Evolutionary conservation across 2,888 invertebrate genomes (phyloP).

Genomic region (Caenorhabditis sp.): DNA sequence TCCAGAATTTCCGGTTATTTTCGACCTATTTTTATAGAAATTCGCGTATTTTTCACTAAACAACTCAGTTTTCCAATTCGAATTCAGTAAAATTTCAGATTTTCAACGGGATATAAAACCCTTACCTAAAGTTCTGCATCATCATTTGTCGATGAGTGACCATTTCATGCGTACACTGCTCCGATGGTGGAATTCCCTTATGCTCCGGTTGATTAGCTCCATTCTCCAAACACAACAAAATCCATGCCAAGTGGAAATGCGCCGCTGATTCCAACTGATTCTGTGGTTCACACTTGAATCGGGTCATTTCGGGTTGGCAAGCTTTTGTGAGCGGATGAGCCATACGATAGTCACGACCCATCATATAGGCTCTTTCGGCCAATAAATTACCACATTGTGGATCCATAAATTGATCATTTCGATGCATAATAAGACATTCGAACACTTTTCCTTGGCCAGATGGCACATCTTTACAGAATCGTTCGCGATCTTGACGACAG

Average conservation of each 20-base stretch:
- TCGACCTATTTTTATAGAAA: too few relatives aligned
- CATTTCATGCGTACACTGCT: conserved; percentile 87
- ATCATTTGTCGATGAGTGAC: conserved; percentile 84
- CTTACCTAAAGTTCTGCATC: conserved; percentile 83
- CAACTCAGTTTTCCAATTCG: not conserved
- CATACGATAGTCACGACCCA: conserved; percentile 88
- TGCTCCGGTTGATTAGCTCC: conserved; percentile 68
- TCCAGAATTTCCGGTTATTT: too few relatives aligned
- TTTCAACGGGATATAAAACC: not conserved
- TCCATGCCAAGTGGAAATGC: conserved; percentile 73
- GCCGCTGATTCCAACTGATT: conserved; percentile 75
- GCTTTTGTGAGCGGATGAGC: conserved; percentile 82
- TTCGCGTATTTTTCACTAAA: too few relatives aligned
- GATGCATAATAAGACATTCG: conserved; percentile 65
- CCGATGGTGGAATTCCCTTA: conserved; percentile 71
- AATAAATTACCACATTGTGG: conserved; percentile 83
- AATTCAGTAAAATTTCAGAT: not conserved
- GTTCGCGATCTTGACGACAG: conserved; percentile 84
- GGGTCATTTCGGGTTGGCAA: conserved; percentile 51
- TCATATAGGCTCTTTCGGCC: conserved; percentile 84
- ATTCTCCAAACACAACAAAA: conserved; percentile 87
- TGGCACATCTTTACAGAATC: conserved; percentile 76
- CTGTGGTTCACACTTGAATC: conserved; percentile 79
- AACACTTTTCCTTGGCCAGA: conserved; percentile 86
- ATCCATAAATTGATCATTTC: conserved; percentile 66